A percentile compares a stretch with the other conserved stretches of the same genome.
These are phyloP conservation scores for Enteromius thamalakanensis DNA, from an alignment of 2,797 vertebrate genomes.

Conservation along the genomic window DNA sequence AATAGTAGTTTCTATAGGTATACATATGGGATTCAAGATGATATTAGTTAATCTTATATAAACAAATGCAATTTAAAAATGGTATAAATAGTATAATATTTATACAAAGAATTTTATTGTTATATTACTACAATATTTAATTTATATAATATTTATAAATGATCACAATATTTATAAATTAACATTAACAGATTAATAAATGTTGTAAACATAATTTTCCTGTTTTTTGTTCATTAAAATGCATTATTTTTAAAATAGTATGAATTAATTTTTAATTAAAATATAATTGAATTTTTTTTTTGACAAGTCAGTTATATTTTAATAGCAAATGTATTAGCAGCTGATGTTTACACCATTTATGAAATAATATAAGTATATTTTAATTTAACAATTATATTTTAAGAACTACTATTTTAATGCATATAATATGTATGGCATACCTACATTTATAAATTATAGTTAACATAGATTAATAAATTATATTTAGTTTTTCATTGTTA, in stretches of 20 bases:
- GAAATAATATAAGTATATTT: too few species aligned
- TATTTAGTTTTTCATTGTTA: background rate
- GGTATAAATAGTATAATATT: background rate
- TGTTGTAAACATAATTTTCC: background rate
- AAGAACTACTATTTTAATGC: background rate
- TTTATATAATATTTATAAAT: background rate
- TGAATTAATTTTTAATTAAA: too few species aligned
- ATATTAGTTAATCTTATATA: background rate
- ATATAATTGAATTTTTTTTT: too few species aligned
- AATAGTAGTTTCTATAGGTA: background rate
- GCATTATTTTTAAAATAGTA: background rate
- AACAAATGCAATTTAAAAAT: background rate
- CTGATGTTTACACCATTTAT: too few species aligned
- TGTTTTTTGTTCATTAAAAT: background rate
- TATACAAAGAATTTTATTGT: background rate
- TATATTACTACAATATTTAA: background rate
- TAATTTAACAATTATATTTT: background rate
- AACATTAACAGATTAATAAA: background rate
- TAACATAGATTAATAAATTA: too few species aligned
- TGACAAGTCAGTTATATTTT: too few species aligned
- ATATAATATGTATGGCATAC: background rate
- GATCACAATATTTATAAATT: background rate
- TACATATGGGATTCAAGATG: background rate
- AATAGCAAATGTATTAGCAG: too few species aligned
- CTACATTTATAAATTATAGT: background rate